phyloP scores from a whole-genome alignment of 2,888 invertebrate species.

The Drosophila lacicola region DNA sequence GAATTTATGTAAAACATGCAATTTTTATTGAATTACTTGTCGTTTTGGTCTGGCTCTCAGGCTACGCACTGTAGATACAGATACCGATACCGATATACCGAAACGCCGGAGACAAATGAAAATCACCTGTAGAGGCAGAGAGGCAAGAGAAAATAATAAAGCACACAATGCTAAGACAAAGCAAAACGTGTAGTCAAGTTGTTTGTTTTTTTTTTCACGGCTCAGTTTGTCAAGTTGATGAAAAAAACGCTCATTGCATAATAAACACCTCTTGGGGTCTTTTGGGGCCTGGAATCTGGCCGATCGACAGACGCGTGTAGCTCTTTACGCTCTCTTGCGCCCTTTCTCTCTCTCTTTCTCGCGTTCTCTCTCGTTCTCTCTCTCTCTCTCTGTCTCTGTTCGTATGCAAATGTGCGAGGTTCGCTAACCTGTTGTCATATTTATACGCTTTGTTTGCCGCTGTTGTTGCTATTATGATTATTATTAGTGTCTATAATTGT shows the following conservation, averaged over 20 bases:
- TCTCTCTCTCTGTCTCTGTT: constrained; percentile 6
- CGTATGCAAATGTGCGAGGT: constrained; percentile 68
- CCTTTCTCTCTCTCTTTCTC: constrained; percentile 27
- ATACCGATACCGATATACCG: constrained; percentile 39
- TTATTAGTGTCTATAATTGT: constrained; percentile 75
- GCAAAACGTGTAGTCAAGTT: constrained; percentile 41
- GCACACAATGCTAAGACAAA: constrained; percentile 53
- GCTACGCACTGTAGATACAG: constrained; percentile 46
- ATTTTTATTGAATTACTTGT: constrained; percentile 73
- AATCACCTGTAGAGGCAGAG: constrained; percentile 36
- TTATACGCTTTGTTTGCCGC: constrained; percentile 64
- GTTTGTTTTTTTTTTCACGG: constrained; percentile 58
- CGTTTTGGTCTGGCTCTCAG: constrained; percentile 45
- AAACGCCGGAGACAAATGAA: constrained; percentile 31
- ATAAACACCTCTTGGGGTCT: constrained; percentile 76
- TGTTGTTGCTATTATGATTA: constrained; percentile 41
- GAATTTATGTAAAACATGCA: constrained; percentile 75
- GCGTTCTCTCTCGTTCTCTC: constrained; percentile 5
- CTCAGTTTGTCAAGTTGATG: constrained; percentile 77
- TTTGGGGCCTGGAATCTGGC: constrained; percentile 35
- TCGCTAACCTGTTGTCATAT: constrained; percentile 80
- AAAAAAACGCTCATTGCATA: constrained; percentile 83
- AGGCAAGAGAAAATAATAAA: constrained; percentile 36
- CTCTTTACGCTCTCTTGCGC: constrained; percentile 17
- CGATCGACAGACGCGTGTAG: constrained; percentile 59